Evolutionary conservation across 2,113 vertebrate genomes (phyloP), one percentile per base, ranked within the genome.

Genomic region (Brachionichthys hirsutus): DNA sequence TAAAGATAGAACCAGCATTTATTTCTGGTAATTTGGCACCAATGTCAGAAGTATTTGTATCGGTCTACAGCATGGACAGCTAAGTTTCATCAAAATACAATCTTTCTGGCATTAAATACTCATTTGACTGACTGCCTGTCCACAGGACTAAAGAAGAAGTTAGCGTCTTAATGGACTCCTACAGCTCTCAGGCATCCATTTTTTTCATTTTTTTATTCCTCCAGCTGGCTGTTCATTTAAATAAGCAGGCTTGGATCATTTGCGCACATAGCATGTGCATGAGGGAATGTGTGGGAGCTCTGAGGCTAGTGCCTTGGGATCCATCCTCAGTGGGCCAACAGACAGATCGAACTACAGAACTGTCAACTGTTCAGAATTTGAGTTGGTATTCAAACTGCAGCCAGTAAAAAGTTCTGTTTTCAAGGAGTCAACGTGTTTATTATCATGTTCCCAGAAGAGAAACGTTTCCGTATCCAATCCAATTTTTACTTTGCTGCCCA

Each of bases 181-280:
- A 54, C 54, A 54, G 75, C 52, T 73, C 42, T 20, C 11, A 66
- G 12, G 50, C n/a, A n/a, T n/a, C n/a, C n/a, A n/a, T n/a, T n/a
- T n/a, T 71, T 51, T 75, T 67, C 52, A n/a, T 63, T 54, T 70
- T 58, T 75, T 47, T 63, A 70, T 67, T 52, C 60, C 54, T 48
- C 61, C 66, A 70, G 55, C 57, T 60, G 42, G 54, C 43, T 78
- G 74, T 72, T 54, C 70, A 55, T 66, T 73, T 64, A 34, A 72
- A 60, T 63, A 36, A 57, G 60, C 46, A 51, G 12, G 45, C 40
- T 45, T 35, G 15, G 12, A 67, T 64, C 53, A 52, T 73, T 55
- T 38, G 73, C 62, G 57, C 46, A 10, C 13, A 48, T 62, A 30
- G 24, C 58, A 46, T 38, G 16, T 62, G 38, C 12, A 0, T 38